phyloP scores from a whole-genome alignment of 2,797 vertebrate species.

The Thaleichthys pacificus region DNA sequence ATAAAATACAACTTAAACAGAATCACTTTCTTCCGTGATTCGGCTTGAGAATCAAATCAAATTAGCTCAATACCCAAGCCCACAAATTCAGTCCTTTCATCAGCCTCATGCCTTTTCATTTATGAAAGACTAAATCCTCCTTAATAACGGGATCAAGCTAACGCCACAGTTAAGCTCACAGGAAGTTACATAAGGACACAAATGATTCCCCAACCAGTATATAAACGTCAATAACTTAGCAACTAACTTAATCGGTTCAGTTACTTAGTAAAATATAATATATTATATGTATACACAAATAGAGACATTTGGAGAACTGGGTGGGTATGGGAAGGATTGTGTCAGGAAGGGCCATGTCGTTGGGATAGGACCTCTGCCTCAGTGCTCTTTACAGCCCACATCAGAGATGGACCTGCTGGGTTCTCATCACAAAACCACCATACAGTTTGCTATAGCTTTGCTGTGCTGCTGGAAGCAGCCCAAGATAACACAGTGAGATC shows the following conservation, averaged over 20 bases:
- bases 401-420: slow-evolving; percentile 69
- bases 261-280: too few species aligned
- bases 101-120: slow-evolving; percentile 28
- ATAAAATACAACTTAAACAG: slow-evolving; percentile 39
- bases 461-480: slow-evolving; percentile 62
- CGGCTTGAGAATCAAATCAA: slow-evolving; percentile 41
- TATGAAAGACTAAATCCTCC: slow-evolving; percentile 49
- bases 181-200: too few species aligned
- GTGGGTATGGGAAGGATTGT: not conserved
- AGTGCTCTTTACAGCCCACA: slow-evolving; percentile 52
- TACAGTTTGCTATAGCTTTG: slow-evolving; percentile 61
- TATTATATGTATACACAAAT: too few species aligned
- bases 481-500: slow-evolving; percentile 77
- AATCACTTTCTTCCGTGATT: slow-evolving; percentile 29
- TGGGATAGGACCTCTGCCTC: not conserved
- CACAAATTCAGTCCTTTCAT: slow-evolving; percentile 36
- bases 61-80: slow-evolving; percentile 33
- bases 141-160: slow-evolving; percentile 34
- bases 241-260: too few species aligned
- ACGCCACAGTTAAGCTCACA: slow-evolving; percentile 9
- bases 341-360: not conserved
- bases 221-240: too few species aligned
- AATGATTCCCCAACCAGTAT: too few species aligned
- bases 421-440: slow-evolving; percentile 70
- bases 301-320: not conserved